Conservation (phyloP, 37 sponge, comb jelly and placozoan genomes). For the Hormiphora californensis region DNA sequence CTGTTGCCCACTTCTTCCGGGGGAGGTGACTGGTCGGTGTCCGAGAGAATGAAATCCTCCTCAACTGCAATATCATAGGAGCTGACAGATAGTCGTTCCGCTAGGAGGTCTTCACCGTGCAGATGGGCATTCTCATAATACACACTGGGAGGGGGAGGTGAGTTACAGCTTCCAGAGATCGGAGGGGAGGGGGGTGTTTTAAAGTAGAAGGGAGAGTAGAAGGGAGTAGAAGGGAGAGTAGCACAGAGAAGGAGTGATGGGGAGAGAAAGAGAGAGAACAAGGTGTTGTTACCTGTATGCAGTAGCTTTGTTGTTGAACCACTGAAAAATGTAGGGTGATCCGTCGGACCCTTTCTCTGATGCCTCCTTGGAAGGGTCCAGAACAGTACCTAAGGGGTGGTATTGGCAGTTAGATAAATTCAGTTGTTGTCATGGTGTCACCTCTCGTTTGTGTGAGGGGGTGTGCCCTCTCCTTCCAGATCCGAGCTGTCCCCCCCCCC, state of each 20-base stretch:
- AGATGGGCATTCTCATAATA: conserved; percentile 14
- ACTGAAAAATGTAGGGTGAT: conserved; percentile 51
- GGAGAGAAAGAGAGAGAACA: background rate
- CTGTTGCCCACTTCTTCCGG: too few species aligned
- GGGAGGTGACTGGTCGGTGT: background rate
- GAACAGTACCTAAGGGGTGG: background rate
- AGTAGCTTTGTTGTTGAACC: conserved; percentile 51
- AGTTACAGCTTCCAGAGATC: background rate
- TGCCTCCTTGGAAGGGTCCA: conserved; percentile 26
- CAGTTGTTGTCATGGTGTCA: too few species aligned
- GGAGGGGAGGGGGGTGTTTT: background rate
- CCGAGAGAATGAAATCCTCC: background rate
- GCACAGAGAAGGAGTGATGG: background rate
- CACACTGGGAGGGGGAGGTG: background rate
- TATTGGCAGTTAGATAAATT: too few species aligned
- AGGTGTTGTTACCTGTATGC: background rate
- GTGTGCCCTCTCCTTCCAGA: too few species aligned
- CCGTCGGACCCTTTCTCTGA: conserved; percentile 3
- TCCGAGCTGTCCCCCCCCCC: too few species aligned
- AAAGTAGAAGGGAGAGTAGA: background rate
- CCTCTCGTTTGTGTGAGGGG: too few species aligned
- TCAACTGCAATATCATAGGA: conserved; percentile 38
- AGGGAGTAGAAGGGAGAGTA: background rate
- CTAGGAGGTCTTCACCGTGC: conserved; percentile 1
- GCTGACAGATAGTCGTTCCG: conserved; percentile 12